A percentile compares a stretch with the other conserved stretches of the same genome.
These are phyloP conservation scores for Drosophila bocki DNA, from an alignment of 1,140 invertebrate genomes.

Conservation along the genomic window DNA sequence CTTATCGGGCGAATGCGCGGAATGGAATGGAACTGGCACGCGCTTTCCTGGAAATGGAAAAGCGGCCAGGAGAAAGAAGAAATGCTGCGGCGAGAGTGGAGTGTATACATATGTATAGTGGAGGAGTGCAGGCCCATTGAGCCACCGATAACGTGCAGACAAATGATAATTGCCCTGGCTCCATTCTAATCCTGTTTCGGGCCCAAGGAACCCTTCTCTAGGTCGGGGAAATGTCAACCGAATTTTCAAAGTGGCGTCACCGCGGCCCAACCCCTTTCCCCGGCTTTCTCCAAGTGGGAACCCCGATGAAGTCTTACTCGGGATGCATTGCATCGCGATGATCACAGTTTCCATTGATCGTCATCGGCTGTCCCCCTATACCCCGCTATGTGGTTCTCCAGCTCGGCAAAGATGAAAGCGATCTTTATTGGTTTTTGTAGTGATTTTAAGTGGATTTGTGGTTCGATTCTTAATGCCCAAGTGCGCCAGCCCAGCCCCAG, in stretches of 20 bases:
- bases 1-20: slow-evolving; percentile 56
- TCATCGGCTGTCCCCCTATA: slow-evolving; percentile 34
- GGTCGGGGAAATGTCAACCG: slow-evolving; percentile 61
- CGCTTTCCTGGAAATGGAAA: slow-evolving; percentile 71
- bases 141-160: slow-evolving; percentile 66
- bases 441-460: slow-evolving; percentile 84
- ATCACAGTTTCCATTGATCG: slow-evolving; percentile 77
- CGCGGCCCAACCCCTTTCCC: slow-evolving; percentile 44
- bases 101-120: neutral
- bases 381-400: slow-evolving; percentile 29
- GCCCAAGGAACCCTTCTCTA: slow-evolving; percentile 1
- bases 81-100: neutral
- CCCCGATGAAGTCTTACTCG: slow-evolving; percentile 46
- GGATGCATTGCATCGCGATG: slow-evolving; percentile 60
- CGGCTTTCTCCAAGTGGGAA: slow-evolving; percentile 29
- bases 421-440: slow-evolving; percentile 82
- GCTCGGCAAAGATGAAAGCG: slow-evolving; percentile 75
- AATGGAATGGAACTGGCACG: slow-evolving; percentile 64
- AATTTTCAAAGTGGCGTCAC: slow-evolving; percentile 78
- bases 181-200: slow-evolving; percentile 67
- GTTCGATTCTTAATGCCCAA: slow-evolving; percentile 83
- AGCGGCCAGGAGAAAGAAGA: slow-evolving; percentile 13
- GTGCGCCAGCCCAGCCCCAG: slow-evolving; percentile 59
- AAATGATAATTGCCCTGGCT: slow-evolving; percentile 81
- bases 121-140: slow-evolving; percentile 19